Conservation (phyloP, 2,797 vertebrate genomes). For the Scolopax rusticola region DNA sequence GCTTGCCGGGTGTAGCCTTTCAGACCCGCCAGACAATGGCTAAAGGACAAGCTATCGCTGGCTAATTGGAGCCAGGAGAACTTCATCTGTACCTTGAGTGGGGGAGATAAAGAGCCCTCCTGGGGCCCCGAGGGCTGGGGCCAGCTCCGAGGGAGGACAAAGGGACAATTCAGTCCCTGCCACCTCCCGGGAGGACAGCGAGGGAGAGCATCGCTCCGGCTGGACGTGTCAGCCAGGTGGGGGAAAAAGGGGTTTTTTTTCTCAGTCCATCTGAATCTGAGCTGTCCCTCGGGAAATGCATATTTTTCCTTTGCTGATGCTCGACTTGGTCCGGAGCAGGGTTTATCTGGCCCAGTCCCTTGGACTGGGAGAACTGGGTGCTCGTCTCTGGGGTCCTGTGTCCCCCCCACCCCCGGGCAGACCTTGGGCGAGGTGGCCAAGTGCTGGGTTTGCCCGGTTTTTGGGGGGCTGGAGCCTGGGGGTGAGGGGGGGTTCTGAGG, state of each 20-base stretch:
- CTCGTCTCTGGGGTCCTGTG: accelerated
- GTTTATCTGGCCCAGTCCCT: accelerated
- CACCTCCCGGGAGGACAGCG: neutral
- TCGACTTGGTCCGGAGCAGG: neutral
- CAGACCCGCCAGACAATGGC: neutral
- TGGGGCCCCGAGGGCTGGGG: neutral
- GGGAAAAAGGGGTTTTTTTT: neutral
- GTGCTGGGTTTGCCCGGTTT: accelerated
- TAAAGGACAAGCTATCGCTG: neutral
- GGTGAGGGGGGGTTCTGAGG: neutral
- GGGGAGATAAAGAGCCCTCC: neutral
- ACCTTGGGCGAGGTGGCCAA: neutral
- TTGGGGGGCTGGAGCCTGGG: neutral
- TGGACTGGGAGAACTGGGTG: neutral
- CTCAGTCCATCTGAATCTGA: neutral
- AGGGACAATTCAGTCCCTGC: neutral
- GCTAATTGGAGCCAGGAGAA: neutral
- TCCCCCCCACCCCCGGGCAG: accelerated
- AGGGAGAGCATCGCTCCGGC: neutral
- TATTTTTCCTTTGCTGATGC: neutral
- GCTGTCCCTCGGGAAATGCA: accelerated
- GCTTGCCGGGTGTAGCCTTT: neutral
- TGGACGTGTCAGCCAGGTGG: neutral
- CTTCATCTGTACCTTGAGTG: neutral
- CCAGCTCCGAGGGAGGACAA: neutral